Evolutionary conservation across 1,140 invertebrate genomes (phyloP).

Genomic region (Hyposmocoma kahamanoa): DNA sequence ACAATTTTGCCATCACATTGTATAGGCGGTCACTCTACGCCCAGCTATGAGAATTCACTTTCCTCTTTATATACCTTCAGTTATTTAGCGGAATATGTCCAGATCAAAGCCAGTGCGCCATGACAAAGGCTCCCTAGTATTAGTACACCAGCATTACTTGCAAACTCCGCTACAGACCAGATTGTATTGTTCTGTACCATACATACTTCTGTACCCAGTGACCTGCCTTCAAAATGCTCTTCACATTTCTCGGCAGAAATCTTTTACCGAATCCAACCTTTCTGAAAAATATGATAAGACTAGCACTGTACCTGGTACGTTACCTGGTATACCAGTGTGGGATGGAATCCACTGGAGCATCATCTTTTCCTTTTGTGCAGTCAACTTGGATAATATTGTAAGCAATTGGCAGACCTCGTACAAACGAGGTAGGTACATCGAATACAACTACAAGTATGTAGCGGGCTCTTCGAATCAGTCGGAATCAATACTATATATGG

Average conservation of each 20-base stretch:
- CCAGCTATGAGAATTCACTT: not conserved
- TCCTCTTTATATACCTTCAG: not conserved
- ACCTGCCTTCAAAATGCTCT: not conserved
- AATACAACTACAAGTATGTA: not conserved
- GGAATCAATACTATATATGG: not conserved
- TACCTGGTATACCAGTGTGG: not conserved
- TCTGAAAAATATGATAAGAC: not conserved
- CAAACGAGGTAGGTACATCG: not conserved
- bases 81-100: not conserved
- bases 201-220: not conserved
- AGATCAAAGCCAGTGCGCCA: not conserved
- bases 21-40: not conserved
- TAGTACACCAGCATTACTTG: not conserved
- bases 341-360: not conserved
- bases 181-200: not conserved
- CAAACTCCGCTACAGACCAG: not conserved
- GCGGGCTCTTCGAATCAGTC: not conserved
- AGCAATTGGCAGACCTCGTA: not conserved
- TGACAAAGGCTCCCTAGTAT: not conserved
- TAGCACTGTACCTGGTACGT: not conserved
- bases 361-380: not conserved
- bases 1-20: no score
- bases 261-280: not conserved
- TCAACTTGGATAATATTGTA: not conserved
- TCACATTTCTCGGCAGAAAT: not conserved